These are phyloP conservation scores for Lutjanus campechanus DNA, from an alignment of 2,797 vertebrate species.

Conservation along the genomic window DNA sequence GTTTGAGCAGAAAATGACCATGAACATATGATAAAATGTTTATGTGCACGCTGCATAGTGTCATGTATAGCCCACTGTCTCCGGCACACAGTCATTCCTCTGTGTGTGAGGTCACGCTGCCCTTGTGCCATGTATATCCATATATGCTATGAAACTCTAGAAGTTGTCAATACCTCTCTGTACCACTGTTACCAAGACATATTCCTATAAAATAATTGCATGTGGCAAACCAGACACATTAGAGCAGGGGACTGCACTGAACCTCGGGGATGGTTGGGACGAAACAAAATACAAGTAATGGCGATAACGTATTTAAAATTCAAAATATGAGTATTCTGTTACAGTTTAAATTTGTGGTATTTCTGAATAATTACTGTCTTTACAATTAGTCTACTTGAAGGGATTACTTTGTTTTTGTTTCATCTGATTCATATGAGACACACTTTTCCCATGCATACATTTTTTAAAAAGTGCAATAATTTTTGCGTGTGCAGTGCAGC, in stretches of 20 bases:
- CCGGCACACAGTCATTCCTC: slow-evolving; percentile 50
- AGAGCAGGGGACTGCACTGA: slow-evolving; percentile 42
- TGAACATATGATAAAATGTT: slow-evolving; percentile 70
- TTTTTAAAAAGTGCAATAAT: too few relatives aligned
- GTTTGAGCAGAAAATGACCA: slow-evolving; percentile 74
- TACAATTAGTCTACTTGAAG: too few relatives aligned
- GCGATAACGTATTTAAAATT: too few relatives aligned
- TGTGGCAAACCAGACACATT: slow-evolving; percentile 52
- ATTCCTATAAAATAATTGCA: slow-evolving; percentile 62
- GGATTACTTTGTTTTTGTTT: too few relatives aligned
- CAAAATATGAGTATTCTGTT: too few relatives aligned
- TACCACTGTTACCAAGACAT: slow-evolving; percentile 55
- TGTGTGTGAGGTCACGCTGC: slow-evolving; percentile 65
- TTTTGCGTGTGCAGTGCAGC: too few relatives aligned
- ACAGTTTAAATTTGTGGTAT: too few relatives aligned
- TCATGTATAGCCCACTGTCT: slow-evolving; percentile 55
- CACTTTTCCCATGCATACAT: too few relatives aligned
- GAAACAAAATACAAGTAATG: too few relatives aligned
- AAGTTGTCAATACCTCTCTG: slow-evolving; percentile 65
- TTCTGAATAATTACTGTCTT: too few relatives aligned
- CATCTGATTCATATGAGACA: too few relatives aligned
- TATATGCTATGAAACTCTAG: slow-evolving; percentile 70
- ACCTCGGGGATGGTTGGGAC: too few relatives aligned
- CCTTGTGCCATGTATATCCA: slow-evolving; percentile 67
- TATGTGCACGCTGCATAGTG: slow-evolving; percentile 35